A percentile compares a stretch with the other conserved stretches of the same genome.
phyloP scores from a whole-genome alignment of 64 coral and sea anemone species.

The Montipora efflorescens region DNA sequence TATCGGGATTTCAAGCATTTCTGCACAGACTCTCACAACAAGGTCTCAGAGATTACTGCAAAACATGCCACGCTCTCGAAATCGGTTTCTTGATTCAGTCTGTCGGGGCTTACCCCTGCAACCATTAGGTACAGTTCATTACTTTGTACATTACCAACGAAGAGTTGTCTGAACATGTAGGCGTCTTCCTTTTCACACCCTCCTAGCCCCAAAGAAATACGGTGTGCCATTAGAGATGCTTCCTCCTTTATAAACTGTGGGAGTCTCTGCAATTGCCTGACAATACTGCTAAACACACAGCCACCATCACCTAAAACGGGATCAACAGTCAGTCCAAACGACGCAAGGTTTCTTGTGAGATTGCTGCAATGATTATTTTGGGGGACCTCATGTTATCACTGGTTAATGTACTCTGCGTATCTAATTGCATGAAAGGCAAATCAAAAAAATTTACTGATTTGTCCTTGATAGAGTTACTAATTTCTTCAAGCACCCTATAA shows the following conservation, averaged over 20 bases:
- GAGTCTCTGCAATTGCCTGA: background rate
- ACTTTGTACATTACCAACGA: background rate
- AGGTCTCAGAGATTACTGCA: conserved; percentile 29
- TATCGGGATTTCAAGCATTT: background rate
- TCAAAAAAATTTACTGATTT: background rate
- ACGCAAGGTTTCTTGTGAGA: background rate
- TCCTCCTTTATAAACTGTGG: background rate
- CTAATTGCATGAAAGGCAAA: background rate
- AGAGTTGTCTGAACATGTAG: background rate
- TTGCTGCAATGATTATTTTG: too few species aligned
- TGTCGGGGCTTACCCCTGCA: background rate
- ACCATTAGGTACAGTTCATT: conserved; percentile 50
- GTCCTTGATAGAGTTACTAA: conserved; percentile 8
- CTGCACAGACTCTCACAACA: conserved; percentile 36
- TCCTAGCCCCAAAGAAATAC: background rate
- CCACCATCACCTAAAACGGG: background rate
- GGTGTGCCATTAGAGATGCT: too few species aligned
- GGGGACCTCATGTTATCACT: too few species aligned
- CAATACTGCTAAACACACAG: conserved; percentile 10
- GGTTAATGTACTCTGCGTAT: background rate
- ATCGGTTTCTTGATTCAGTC: conserved; percentile 34
- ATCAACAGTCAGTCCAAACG: background rate
- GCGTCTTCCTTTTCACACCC: background rate
- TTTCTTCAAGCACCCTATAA: too few species aligned
- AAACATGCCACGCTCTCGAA: conserved; percentile 18